These are phyloP conservation scores for Hiodon alosoides DNA, from an alignment of 2,113 vertebrate genomes.

Conservation along the genomic window DNA sequence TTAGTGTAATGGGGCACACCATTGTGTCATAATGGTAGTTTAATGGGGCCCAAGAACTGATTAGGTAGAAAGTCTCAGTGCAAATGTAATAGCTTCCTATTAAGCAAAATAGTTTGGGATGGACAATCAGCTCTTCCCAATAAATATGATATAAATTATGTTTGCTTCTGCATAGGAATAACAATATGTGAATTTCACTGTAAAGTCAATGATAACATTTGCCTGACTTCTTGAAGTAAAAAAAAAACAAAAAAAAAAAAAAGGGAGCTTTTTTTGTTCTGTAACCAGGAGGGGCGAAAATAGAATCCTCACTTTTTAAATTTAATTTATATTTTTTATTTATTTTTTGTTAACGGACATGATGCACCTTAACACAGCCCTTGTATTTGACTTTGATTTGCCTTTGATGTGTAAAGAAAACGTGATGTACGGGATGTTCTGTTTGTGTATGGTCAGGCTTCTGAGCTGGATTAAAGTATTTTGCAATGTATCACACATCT, in stretches of 20 bases:
- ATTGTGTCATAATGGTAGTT: slow-evolving; percentile 53
- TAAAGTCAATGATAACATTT: slow-evolving; percentile 62
- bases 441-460: slow-evolving; percentile 75
- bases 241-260: slow-evolving; percentile 26
- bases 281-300: slow-evolving; percentile 29
- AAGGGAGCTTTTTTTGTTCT: slow-evolving; percentile 49
- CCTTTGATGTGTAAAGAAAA: slow-evolving; percentile 62
- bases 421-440: slow-evolving; percentile 63
- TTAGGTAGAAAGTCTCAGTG: slow-evolving; percentile 50
- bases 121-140: slow-evolving; percentile 49
- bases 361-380: slow-evolving; percentile 70
- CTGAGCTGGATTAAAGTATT: slow-evolving; percentile 75
- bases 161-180: slow-evolving; percentile 58
- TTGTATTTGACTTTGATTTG: slow-evolving; percentile 71
- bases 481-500: slow-evolving; percentile 68
- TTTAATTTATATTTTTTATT: slow-evolving; percentile 63
- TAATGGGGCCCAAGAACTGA: slow-evolving; percentile 48
- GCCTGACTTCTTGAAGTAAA: slow-evolving; percentile 50
- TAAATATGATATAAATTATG: slow-evolving; percentile 65
- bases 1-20: slow-evolving; percentile 50
- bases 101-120: slow-evolving; percentile 49
- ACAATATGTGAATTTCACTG: slow-evolving; percentile 63
- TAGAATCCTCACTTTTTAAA: slow-evolving; percentile 62
- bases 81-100: slow-evolving; percentile 39
- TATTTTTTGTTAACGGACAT: slow-evolving; percentile 30